A percentile compares a stretch with the other conserved stretches of the same genome.
phyloP scores from a whole-genome alignment of 2,113 vertebrate genomes.

The Nycticorax nycticorax region DNA sequence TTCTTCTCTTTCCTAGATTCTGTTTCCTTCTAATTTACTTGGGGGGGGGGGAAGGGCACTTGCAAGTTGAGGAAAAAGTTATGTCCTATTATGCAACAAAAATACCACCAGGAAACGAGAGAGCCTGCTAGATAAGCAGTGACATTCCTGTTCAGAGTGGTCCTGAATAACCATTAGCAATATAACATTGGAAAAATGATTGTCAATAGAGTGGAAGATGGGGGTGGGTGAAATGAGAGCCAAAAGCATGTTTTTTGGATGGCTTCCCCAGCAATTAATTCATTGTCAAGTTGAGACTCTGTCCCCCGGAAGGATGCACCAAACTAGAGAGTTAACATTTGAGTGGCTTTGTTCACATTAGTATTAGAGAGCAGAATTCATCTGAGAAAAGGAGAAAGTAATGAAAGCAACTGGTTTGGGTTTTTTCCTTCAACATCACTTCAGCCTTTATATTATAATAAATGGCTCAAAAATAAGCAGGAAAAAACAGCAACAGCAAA shows the following conservation, averaged over 20 bases:
- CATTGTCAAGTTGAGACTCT: not conserved
- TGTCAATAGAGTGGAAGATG: not conserved
- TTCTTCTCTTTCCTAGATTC: not conserved
- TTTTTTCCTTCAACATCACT: not conserved
- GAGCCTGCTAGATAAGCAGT: not conserved
- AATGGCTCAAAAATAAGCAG: not conserved
- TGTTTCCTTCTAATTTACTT: not conserved
- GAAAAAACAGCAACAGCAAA: constrained; percentile 19
- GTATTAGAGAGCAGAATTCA: not conserved
- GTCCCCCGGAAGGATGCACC: not conserved
- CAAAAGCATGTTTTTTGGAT: not conserved
- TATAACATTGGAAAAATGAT: not conserved
- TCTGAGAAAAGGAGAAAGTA: not conserved
- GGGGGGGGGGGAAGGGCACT: not conserved
- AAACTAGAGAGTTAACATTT: not conserved
- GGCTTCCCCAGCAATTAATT: not conserved
- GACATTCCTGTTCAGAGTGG: not conserved
- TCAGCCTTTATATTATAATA: not conserved
- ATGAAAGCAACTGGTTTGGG: not conserved
- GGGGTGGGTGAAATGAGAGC: not conserved
- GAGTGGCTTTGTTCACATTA: not conserved
- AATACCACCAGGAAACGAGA: not conserved
- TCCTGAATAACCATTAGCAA: not conserved
- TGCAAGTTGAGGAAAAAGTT: not conserved
- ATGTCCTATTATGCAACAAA: not conserved